Conservation (phyloP, 2,113 vertebrate species). For the Callorhinus ursinus region DNA sequence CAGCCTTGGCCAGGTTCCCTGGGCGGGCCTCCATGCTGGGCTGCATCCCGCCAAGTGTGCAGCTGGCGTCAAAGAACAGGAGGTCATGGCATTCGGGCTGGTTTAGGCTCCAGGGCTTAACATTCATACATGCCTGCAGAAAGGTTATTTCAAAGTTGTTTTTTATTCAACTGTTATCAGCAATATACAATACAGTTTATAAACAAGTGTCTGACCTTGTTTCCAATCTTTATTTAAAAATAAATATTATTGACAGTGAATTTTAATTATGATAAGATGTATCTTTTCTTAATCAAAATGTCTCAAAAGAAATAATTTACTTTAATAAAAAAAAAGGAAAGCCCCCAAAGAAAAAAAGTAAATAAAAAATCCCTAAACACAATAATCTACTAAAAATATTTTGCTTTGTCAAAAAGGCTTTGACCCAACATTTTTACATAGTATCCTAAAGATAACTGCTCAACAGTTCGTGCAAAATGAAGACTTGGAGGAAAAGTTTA, state of each 20-base stretch:
- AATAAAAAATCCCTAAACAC: slow-evolving; percentile 82
- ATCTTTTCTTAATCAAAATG: slow-evolving; percentile 89
- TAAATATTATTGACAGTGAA: slow-evolving; percentile 95
- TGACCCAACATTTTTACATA: slow-evolving; percentile 84
- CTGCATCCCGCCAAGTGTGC: neutral
- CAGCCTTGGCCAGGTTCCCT: neutral
- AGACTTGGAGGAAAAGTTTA: slow-evolving; percentile 82
- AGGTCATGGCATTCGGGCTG: neutral
- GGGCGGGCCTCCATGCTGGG: neutral
- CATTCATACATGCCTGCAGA: slow-evolving; percentile 75
- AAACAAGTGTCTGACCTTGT: slow-evolving; percentile 94
- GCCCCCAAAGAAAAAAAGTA: slow-evolving; percentile 69
- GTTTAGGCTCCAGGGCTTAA: neutral
- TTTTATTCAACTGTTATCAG: slow-evolving; percentile 93
- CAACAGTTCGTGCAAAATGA: slow-evolving; percentile 90
- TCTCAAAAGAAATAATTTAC: slow-evolving; percentile 89
- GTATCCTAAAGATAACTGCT: slow-evolving; percentile 86
- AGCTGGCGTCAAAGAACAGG: neutral
- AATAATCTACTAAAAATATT: slow-evolving; percentile 90
- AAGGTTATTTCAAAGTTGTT: slow-evolving; percentile 92
- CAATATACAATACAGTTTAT: slow-evolving; percentile 94
- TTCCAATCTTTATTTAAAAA: slow-evolving; percentile 96
- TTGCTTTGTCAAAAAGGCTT: slow-evolving; percentile 86
- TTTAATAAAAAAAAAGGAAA: slow-evolving; percentile 85
- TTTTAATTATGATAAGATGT: slow-evolving; percentile 92